phyloP scores from a whole-genome alignment of 2,888 invertebrate species.

The Campopleginae sp. region DNA sequence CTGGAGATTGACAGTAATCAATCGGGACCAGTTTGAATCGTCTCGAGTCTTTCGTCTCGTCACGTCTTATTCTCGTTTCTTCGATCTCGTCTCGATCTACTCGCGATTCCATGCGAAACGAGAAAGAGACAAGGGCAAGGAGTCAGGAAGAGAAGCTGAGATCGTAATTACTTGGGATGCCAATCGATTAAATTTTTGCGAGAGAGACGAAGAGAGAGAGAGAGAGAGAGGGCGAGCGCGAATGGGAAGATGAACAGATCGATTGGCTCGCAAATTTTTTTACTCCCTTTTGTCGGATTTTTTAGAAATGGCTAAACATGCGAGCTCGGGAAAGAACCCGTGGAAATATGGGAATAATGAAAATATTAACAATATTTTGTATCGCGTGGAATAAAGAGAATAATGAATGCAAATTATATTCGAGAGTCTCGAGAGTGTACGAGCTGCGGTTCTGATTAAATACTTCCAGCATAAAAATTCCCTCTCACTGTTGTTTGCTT shows the following conservation, averaged over 20 bases:
- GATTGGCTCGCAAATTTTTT: constrained; percentile 44
- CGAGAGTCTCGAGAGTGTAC: constrained; percentile 42
- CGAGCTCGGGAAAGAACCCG: not conserved
- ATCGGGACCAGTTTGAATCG: constrained; percentile 34
- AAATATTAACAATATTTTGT: constrained; percentile 6
- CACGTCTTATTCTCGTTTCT: constrained; percentile 17
- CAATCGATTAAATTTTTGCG: constrained; percentile 48
- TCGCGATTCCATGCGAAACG: constrained; percentile 36
- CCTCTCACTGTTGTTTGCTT: not conserved
- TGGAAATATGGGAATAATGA: not conserved
- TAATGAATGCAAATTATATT: constrained; percentile 24
- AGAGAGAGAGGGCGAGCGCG: not conserved
- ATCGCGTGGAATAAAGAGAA: constrained; percentile 10
- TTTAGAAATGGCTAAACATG: constrained; percentile 26
- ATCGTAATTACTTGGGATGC: constrained; percentile 58
- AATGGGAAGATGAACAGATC: constrained; percentile 34
- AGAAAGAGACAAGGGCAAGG: not conserved
- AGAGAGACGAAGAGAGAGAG: not conserved
- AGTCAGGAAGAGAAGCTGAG: constrained; percentile 49
- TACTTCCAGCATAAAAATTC: not conserved
- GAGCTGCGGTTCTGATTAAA: constrained; percentile 18
- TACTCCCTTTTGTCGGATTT: not conserved
- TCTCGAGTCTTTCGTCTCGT: constrained; percentile 7
- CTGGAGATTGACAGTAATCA: constrained; percentile 54
- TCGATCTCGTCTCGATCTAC: constrained; percentile 30